Conservation (phyloP, 35 echinoderm and acorn worm genomes). For the Strongylocentrotus purpuratus region DNA sequence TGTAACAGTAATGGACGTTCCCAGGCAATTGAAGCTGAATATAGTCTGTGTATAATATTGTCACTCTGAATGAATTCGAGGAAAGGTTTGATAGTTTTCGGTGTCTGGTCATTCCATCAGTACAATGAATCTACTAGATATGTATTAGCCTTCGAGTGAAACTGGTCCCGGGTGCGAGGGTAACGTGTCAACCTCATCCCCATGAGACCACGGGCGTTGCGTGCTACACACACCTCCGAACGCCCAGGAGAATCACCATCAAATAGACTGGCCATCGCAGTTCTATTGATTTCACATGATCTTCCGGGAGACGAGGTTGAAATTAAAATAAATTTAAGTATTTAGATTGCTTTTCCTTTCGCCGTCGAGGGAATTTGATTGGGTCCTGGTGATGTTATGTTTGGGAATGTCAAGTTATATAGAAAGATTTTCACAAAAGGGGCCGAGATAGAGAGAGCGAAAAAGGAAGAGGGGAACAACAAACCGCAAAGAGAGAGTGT, state of each 20-base stretch:
- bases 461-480: not conserved
- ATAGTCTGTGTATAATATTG: not conserved
- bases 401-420: not conserved
- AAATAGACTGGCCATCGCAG: conserved; percentile 6
- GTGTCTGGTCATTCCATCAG: not conserved
- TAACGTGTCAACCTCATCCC: not conserved
- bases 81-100: not conserved
- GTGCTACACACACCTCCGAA: not conserved
- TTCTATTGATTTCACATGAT: not conserved
- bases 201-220: not conserved
- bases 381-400: not conserved
- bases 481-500: not conserved
- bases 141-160: not conserved
- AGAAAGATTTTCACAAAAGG: not conserved
- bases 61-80: not conserved
- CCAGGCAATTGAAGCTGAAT: not conserved
- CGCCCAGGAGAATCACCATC: not conserved
- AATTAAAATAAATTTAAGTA: not conserved
- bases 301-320: conserved; percentile 6
- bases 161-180: not conserved
- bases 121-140: not conserved
- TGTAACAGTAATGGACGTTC: not conserved
- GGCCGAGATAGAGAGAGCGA: not conserved
- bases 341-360: not conserved
- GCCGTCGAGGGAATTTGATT: not conserved